A percentile compares a stretch with the other conserved stretches of the same genome.
phyloP scores from a whole-genome alignment of 1,140 invertebrate genomes.

The Triops cancriformis region DNA sequence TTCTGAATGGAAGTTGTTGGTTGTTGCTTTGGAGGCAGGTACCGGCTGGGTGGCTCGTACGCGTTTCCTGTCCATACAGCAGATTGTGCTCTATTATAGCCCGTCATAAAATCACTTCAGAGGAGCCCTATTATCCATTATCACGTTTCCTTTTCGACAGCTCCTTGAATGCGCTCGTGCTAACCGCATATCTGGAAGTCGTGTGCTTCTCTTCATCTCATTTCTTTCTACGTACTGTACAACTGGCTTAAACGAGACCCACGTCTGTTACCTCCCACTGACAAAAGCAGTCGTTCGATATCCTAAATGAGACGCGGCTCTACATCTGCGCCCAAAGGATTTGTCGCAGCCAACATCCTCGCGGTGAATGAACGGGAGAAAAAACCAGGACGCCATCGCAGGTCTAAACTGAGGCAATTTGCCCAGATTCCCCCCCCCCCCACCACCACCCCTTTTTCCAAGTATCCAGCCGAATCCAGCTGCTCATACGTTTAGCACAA shows the following conservation, averaged over 20 bases:
- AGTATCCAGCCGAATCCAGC: not conserved
- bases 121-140: constrained; percentile 5
- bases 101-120: not conserved
- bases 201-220: not conserved
- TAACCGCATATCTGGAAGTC: not conserved
- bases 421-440: not conserved
- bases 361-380: not conserved
- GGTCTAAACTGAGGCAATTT: not conserved
- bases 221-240: not conserved
- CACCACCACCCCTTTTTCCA: not conserved
- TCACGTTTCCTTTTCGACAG: constrained; percentile 9
- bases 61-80: not conserved
- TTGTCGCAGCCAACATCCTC: not conserved
- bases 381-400: not conserved
- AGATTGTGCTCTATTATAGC: not conserved
- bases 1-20: too few relatives aligned
- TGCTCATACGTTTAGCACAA: too few relatives aligned
- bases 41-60: too few relatives aligned
- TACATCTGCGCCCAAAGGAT: constrained; percentile 1
- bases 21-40: too few relatives aligned
- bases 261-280: not conserved
- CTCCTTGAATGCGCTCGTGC: not conserved
- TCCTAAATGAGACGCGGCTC: not conserved
- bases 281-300: constrained; percentile 10
- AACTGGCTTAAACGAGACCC: not conserved